Evolutionary conservation across 2,113 vertebrate species (phyloP).

Genomic region (Centrocercus urophasianus): DNA sequence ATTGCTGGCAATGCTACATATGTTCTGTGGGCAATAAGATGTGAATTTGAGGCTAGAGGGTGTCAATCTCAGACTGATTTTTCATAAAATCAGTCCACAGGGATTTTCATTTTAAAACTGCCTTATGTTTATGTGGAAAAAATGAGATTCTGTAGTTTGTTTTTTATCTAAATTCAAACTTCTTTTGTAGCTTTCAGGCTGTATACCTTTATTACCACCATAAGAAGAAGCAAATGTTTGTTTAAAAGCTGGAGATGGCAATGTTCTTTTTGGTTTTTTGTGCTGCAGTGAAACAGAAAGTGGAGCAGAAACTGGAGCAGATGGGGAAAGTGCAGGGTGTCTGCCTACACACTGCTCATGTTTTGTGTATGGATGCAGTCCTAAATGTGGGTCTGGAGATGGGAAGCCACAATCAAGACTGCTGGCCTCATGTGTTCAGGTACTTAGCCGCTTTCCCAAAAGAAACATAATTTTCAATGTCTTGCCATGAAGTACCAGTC

Average conservation of each 20-base stretch:
- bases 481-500: background rate
- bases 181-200: slow-evolving; percentile 4
- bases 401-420: slow-evolving; percentile 92
- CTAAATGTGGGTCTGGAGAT: slow-evolving; percentile 91
- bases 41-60: background rate
- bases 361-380: slow-evolving; percentile 93
- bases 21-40: background rate
- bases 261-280: background rate
- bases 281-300: slow-evolving; percentile 86
- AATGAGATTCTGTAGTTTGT: background rate
- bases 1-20: background rate
- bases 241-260: background rate
- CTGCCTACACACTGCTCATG: slow-evolving; percentile 88
- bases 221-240: background rate
- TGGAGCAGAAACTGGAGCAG: slow-evolving; percentile 91
- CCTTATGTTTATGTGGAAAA: background rate
- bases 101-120: background rate
- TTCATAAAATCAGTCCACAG: background rate
- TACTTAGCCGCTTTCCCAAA: slow-evolving; percentile 39
- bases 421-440: slow-evolving; percentile 93
- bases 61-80: background rate
- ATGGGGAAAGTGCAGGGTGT: slow-evolving; percentile 86
- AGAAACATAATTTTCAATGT: background rate
- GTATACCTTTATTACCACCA: background rate
- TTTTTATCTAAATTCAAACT: background rate